These are phyloP conservation scores for Corythaeola cristata DNA, from an alignment of 2,113 vertebrate species.

Conservation along the genomic window DNA sequence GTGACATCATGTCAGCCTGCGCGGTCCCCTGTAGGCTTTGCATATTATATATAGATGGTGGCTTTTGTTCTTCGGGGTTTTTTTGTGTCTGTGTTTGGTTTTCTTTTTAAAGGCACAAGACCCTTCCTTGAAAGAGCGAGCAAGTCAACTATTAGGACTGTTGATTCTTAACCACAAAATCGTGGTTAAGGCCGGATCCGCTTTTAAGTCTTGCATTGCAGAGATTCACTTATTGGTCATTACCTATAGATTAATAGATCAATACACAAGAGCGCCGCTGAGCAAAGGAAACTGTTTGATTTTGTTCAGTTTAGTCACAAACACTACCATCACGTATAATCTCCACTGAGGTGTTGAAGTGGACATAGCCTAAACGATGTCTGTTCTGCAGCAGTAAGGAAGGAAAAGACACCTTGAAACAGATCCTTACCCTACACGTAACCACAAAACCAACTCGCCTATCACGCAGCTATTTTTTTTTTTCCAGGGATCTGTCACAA, in stretches of 20 bases:
- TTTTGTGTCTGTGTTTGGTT: neutral
- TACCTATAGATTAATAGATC: neutral
- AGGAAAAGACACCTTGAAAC: neutral
- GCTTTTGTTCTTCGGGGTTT: neutral
- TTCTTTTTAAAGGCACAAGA: slow-evolving; percentile 31
- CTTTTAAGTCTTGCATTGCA: neutral
- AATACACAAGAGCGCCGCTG: neutral
- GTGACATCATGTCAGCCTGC: slow-evolving; percentile 51
- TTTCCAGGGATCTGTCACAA: neutral
- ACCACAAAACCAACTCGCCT: neutral
- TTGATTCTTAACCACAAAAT: neutral
- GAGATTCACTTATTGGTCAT: neutral
- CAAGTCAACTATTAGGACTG: neutral
- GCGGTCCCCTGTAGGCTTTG: neutral
- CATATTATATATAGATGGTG: slow-evolving; percentile 25
- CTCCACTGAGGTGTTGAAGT: neutral
- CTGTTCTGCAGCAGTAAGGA: neutral
- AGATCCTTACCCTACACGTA: neutral
- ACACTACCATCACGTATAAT: neutral
- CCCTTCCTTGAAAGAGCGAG: neutral
- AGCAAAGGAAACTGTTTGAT: neutral
- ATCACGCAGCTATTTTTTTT: rapidly evolving
- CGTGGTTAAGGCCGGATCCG: neutral
- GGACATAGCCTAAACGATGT: neutral
- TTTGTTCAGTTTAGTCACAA: neutral